Percentiles rank a stretch among this genome's conserved stretches.
phyloP scores from a whole-genome alignment of 2,113 vertebrate genomes.

The Ptyas mucosa region DNA sequence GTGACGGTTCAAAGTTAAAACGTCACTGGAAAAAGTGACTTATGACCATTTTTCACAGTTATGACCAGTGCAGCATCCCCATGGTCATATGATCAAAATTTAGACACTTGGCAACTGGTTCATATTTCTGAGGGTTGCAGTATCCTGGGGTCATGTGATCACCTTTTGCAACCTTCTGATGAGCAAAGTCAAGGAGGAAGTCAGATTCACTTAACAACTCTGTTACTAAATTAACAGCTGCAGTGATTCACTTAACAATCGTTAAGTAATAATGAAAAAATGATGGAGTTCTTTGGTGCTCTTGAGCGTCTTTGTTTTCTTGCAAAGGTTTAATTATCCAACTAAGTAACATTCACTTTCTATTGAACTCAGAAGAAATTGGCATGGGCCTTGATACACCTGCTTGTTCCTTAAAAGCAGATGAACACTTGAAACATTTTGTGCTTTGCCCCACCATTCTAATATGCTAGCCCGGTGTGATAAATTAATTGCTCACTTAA shows the following conservation, averaged over 20 bases:
- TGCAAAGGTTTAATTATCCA: background rate
- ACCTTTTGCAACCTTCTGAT: background rate
- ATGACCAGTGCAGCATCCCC: background rate
- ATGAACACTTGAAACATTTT: slow-evolving; percentile 27
- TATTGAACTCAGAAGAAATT: background rate
- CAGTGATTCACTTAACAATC: background rate
- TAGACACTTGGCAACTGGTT: background rate
- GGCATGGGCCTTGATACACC: background rate
- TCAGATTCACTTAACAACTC: background rate
- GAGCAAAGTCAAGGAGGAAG: background rate
- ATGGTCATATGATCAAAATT: background rate
- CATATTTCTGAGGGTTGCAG: background rate
- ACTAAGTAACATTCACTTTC: background rate
- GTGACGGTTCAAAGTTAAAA: background rate
- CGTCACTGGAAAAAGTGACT: background rate
- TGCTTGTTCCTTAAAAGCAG: slow-evolving; percentile 35
- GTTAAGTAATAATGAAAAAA: too few species aligned
- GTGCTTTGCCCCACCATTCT: slow-evolving; percentile 14
- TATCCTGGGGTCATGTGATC: background rate
- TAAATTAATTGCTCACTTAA: slow-evolving; percentile 53
- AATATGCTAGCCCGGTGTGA: slow-evolving; percentile 42
- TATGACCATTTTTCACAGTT: background rate
- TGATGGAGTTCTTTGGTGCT: background rate
- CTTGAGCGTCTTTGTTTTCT: background rate
- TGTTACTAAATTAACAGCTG: background rate